Evolutionary conservation across 1,140 invertebrate species (phyloP), one percentile per base, ranked within the genome.

Genomic region (Danaus melanippus): DNA sequence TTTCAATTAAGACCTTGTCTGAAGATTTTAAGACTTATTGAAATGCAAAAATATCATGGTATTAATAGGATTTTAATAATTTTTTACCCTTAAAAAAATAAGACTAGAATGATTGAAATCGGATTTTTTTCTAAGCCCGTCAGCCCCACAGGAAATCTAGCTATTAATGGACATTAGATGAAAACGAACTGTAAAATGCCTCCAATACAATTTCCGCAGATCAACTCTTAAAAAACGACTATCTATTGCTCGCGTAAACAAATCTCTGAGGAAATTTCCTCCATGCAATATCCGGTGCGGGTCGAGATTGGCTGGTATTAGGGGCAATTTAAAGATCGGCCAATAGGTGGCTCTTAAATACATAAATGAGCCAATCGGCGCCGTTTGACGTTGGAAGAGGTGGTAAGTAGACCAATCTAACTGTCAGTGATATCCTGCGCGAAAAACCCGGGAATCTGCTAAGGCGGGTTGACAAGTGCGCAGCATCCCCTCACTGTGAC

Each of bases 221-320:
- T 72, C 69, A 65, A 67, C 67, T 62, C 62, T 50, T 68, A 73
- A 78, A 79, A 70, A 59, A 75, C 76, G 68, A 73, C 74, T 70
- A 54, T 64, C 71, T 72, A 66, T 69, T 65, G 66, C 58, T 78
- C 71, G 64, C 71, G 72, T 79, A 84, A 85, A 82, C 78, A 84
- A 85, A 76, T 84, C 66, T 85, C 69, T 76, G 73, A 81, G 79
- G 82, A 77, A 82, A 84, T 74, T 79, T 80, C 76, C 71, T 76
- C 75, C 65, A 78, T 76, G 64, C 68, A 80, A 84, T 82, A 74
- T 85, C 82, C 82, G 76, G 76, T 74, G 50, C 15, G 44, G 17
- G 41, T 66, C 50, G 42, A 49, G 32, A 80, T 79, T 77, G 79
- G 79, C 42, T 52, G n/a, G 42, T 55, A 76, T 79, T 73, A 73